Base-by-base conservation (phyloP, 2,113 vertebrate species). In the Prionailurus bengalensis region DNA sequence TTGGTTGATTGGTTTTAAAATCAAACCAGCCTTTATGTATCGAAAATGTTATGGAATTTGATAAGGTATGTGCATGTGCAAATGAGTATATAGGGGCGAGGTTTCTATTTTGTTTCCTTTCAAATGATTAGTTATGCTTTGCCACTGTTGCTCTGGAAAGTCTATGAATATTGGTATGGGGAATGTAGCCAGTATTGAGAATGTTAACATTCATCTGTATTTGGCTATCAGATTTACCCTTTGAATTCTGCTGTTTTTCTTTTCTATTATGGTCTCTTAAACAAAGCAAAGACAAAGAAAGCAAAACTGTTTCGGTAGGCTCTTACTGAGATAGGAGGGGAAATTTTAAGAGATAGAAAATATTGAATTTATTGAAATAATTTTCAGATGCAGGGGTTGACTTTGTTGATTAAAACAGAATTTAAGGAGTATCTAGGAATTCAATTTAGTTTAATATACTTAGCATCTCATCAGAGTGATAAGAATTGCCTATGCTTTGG, bases 1-100 rank as follows among this genome's bases (percentile, higher is more conserved):
- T 55, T 61, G 21, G n/a, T 65, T 80, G 27, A 6, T 78, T 95
- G 80, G 51, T 70, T 96, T 81, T 87, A 93, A 97, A 96, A 80
- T 79, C 9, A 87, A 51, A 88, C 79, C 66, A 89, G 39, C 5
- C 79, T 92, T 94, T 90, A 65, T 70, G 13, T 88, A 31, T 78
- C 4, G 27, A 53, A 79, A 79, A 45, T 58, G n/a, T 85, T 89
- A 31, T 90, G 39, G 39, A 88, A 36, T 76, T 87, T 85, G 31
- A 65, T 74, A 74, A 70, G 48, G 19, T 70, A 16, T 74, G 4
- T 84, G 45, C 29, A 19, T 65, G 12, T 85, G 48, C 86, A 25
- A 15, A 39, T 80, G 58, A 74, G 13, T 55, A n/a, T n/a, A 27
- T 11, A 81, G 8, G 29, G 16, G 48, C 80, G 31, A 90, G 10